Conservation (phyloP, 2,888 invertebrate genomes). For the Lutraria lutraria region DNA sequence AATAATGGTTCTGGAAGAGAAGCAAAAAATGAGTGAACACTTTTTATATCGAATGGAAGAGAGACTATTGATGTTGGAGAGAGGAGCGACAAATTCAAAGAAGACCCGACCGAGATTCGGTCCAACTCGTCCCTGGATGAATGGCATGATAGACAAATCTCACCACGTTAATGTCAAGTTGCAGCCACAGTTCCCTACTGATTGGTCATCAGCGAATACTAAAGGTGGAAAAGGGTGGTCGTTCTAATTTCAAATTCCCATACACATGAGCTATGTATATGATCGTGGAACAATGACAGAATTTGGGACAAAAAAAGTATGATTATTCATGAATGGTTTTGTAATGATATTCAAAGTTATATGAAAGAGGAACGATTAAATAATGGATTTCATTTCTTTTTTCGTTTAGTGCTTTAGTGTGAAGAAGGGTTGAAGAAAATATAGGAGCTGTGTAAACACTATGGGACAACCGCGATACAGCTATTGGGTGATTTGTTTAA, state of each 20-base stretch:
- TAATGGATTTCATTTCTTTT: background rate
- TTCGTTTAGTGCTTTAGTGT: too few relatives aligned
- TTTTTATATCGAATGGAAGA: constrained; percentile 72
- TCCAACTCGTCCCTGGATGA: constrained; percentile 74
- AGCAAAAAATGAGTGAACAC: constrained; percentile 73
- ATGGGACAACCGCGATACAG: too few relatives aligned
- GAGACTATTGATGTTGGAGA: constrained; percentile 66
- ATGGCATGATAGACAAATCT: constrained; percentile 70
- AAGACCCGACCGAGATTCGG: constrained; percentile 61
- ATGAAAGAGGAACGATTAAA: background rate
- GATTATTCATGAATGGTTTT: background rate
- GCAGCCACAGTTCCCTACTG: constrained; percentile 64
- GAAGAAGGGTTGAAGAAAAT: too few relatives aligned
- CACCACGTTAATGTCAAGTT: constrained; percentile 75
- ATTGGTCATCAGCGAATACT: constrained; percentile 42
- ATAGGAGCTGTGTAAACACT: too few relatives aligned
- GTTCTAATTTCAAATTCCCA: constrained; percentile 37
- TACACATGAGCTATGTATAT: background rate
- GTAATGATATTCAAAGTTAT: background rate
- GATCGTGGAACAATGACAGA: background rate
- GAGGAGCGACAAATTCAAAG: constrained; percentile 45
- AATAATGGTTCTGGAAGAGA: constrained; percentile 70
- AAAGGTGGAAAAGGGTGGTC: constrained; percentile 68
- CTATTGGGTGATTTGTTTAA: too few relatives aligned
- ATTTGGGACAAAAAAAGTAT: background rate